A percentile compares a stretch with the other conserved stretches of the same genome.
phyloP scores from a whole-genome alignment of 2,113 vertebrate species.

The Protobothrops mucrosquamatus region DNA sequence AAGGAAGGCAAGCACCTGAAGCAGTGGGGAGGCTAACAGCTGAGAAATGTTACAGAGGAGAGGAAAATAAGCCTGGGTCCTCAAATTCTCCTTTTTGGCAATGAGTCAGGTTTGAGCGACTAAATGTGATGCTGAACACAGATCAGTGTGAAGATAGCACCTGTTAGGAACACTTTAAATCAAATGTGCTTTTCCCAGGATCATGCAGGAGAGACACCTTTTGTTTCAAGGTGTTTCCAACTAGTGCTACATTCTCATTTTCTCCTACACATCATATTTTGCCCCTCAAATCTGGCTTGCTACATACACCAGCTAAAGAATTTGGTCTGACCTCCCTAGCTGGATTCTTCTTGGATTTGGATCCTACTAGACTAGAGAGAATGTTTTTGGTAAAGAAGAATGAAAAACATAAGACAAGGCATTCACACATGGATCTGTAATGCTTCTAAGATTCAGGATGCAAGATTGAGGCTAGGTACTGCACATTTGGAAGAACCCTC shows the following conservation, averaged over 20 bases:
- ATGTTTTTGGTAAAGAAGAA: neutral
- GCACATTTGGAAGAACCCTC: neutral
- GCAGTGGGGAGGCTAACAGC: neutral
- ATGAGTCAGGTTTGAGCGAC: neutral
- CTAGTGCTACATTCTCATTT: neutral
- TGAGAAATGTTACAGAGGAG: neutral
- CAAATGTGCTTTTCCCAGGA: neutral
- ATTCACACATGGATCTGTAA: neutral
- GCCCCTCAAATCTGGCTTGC: neutral
- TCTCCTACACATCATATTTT: neutral
- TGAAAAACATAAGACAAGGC: neutral
- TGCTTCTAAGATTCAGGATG: neutral
- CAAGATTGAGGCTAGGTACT: neutral
- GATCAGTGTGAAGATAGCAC: neutral
- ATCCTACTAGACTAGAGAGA: neutral
- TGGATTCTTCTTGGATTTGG: neutral
- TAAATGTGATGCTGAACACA: neutral
- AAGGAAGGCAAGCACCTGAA: neutral
- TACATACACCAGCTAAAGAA: neutral
- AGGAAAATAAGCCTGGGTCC: neutral
- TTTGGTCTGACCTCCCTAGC: neutral
- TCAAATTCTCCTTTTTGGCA: neutral
- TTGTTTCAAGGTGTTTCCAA: neutral
- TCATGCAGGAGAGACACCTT: neutral
- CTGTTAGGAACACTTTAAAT: neutral